phyloP scores from a whole-genome alignment of 2,113 vertebrate species.

The Leuciscus idus region DNA sequence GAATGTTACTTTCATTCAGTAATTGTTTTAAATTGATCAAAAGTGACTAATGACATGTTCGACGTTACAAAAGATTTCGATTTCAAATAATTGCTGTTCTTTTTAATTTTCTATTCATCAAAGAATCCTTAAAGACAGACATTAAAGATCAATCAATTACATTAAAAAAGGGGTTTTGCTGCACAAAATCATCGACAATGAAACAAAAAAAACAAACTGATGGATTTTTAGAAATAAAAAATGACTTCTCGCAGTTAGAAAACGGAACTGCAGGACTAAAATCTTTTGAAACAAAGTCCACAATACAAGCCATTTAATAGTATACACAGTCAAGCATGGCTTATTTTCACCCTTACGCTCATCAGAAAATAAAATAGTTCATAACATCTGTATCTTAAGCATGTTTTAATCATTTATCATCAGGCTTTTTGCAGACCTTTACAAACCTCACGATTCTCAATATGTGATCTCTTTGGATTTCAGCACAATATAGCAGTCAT shows the following conservation, averaged over 20 bases:
- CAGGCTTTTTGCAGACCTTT: not conserved
- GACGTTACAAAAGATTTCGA: too few relatives aligned
- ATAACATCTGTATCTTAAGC: not conserved
- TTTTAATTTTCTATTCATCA: too few relatives aligned
- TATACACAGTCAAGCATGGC: not conserved
- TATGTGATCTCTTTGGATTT: not conserved
- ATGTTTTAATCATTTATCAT: not conserved
- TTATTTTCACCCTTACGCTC: not conserved
- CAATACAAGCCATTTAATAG: not conserved
- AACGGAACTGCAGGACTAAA: not conserved
- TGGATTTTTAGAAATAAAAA: not conserved
- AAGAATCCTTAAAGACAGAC: too few relatives aligned
- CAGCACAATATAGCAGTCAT: conserved; percentile 1
- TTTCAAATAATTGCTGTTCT: too few relatives aligned
- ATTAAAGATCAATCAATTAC: not conserved
- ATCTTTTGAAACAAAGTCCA: not conserved
- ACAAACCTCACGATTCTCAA: not conserved
- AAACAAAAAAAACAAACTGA: not conserved
- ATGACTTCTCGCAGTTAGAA: not conserved
- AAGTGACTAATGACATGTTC: too few relatives aligned
- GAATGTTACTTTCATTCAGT: not conserved
- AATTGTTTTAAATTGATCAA: not conserved
- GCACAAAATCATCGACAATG: not conserved
- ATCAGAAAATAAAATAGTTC: not conserved
- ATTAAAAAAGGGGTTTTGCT: not conserved